These are phyloP conservation scores for Lasioglossum villosulum DNA, from an alignment of 2,888 invertebrate species.

Conservation along the genomic window DNA sequence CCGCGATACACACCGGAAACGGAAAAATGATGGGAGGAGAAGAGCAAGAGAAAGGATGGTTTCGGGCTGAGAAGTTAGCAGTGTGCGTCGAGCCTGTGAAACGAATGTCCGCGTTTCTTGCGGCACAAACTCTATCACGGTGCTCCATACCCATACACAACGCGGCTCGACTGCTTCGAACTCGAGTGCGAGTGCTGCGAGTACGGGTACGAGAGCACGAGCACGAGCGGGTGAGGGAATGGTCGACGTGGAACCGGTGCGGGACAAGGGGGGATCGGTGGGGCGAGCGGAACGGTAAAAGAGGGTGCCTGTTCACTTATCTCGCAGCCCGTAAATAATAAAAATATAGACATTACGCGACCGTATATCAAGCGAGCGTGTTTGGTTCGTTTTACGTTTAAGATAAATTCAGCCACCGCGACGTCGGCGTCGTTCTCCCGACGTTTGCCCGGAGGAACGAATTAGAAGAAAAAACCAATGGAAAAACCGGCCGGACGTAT, in stretches of 20 bases:
- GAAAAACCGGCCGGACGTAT: slow-evolving; percentile 39
- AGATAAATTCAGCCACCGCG: slow-evolving; percentile 75
- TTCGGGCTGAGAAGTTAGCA: slow-evolving; percentile 73
- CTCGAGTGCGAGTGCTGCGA: not conserved
- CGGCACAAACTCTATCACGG: slow-evolving; percentile 78
- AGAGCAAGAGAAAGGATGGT: slow-evolving; percentile 53
- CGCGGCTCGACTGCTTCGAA: slow-evolving; percentile 3
- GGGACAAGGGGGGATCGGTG: slow-evolving; percentile 1
- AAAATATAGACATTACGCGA: slow-evolving; percentile 83
- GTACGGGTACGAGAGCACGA: slow-evolving; percentile 12
- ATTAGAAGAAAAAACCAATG: slow-evolving; percentile 64
- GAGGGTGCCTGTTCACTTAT: slow-evolving; percentile 78
- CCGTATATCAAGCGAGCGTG: slow-evolving; percentile 79
- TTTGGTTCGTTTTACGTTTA: slow-evolving; percentile 78
- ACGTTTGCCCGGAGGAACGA: slow-evolving; percentile 63
- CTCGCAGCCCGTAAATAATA: slow-evolving; percentile 83
- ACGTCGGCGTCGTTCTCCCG: slow-evolving; percentile 52
- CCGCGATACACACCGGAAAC: slow-evolving; percentile 27
- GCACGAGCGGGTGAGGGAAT: slow-evolving; percentile 29
- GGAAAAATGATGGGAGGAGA: slow-evolving; percentile 23
- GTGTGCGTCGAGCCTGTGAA: slow-evolving; percentile 74
- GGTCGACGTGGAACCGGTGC: slow-evolving; percentile 5
- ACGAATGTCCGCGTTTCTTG: slow-evolving; percentile 80
- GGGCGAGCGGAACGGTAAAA: slow-evolving; percentile 43
- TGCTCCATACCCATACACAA: slow-evolving; percentile 63